Evolutionary conservation across 2,797 vertebrate genomes (phyloP), one percentile per base, ranked within the genome.

Genomic region (Oreochromis mossambicus): DNA sequence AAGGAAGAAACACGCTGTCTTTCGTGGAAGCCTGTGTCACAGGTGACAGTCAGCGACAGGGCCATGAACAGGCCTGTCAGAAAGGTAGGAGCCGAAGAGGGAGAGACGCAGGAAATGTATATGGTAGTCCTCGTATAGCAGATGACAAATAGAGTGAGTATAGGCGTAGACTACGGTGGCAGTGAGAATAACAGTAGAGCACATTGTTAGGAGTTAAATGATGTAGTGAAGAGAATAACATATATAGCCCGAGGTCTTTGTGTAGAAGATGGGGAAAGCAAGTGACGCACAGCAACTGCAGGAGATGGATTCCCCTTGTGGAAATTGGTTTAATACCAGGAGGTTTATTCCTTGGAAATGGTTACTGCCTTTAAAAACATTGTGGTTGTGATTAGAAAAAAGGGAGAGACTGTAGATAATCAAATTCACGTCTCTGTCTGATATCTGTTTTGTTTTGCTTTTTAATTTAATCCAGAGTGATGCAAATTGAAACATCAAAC

Each of bases 281-380:
- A 84, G 92, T 93, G 91, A 91, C 89, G 84, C 84, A 50, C 73
- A 5, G 68, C 38, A 77, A 83, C 86, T 77, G 88, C 86, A 80
- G 84, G 91, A 94, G 92, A 95, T 94, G 90, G 94, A 95, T 95
- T 93, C 88, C 90, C 86, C 82, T 24, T 76, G 90, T 91, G 89
- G 85, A 93, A 95, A 95, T 91, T 89, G 91, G 89, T 91, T 83
- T 91, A 90, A 92, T 91, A 89, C 88, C 91, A 76, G 86, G 86
- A 88, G 81, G 87, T 91, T 88, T 93, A 85, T 92, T 93, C 86
- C 86, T 90, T 77, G 70, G 70, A 87, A 88, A 84, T 54, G 70
- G 50, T 14, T 73, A 56, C 75, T 80, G 89, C 85, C 41, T 52
- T 90, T 90, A 87, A 91, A 91, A 92, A 90, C 88, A 91, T 19